Evolutionary conservation across 2,797 vertebrate genomes (phyloP).

Genomic region (Mormyrus proboscirostris): DNA sequence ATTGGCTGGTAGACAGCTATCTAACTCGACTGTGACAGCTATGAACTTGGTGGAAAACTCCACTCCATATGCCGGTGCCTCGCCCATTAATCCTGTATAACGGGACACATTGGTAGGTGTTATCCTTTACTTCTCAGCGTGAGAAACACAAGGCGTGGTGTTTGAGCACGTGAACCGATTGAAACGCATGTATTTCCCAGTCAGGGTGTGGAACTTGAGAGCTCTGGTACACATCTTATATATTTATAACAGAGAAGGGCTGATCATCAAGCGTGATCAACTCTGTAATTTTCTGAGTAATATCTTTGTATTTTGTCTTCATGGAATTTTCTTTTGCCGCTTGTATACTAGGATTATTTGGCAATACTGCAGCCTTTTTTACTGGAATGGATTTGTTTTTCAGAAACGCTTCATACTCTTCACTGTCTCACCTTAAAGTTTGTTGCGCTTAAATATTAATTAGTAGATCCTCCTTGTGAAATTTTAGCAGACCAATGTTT

Average conservation of each 20-base stretch:
- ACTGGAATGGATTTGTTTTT: not conserved
- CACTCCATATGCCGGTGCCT: no score
- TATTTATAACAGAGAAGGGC: not conserved
- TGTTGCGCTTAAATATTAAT: not conserved
- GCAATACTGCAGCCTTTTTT: not conserved
- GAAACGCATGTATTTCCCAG: no score
- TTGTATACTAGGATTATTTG: not conserved
- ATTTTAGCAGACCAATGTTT: no score
- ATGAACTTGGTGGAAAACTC: no score
- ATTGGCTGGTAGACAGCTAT: no score
- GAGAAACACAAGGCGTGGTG: no score
- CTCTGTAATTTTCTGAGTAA: not conserved
- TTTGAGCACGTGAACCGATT: no score
- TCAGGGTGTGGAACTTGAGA: no score
- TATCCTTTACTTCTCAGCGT: no score
- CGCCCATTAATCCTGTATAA: no score
- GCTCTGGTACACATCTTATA: not conserved
- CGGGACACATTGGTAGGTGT: no score
- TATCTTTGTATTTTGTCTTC: not conserved
- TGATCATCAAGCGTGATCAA: not conserved
- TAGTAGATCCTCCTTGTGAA: not conserved
- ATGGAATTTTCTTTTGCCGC: not conserved
- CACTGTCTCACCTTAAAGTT: not conserved
- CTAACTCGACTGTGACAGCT: no score
- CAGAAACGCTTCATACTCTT: not conserved